Percentiles rank a stretch among this genome's conserved stretches.
Conservation (phyloP, 2,113 vertebrate genomes). For the Plecturocebus donacophilus region DNA sequence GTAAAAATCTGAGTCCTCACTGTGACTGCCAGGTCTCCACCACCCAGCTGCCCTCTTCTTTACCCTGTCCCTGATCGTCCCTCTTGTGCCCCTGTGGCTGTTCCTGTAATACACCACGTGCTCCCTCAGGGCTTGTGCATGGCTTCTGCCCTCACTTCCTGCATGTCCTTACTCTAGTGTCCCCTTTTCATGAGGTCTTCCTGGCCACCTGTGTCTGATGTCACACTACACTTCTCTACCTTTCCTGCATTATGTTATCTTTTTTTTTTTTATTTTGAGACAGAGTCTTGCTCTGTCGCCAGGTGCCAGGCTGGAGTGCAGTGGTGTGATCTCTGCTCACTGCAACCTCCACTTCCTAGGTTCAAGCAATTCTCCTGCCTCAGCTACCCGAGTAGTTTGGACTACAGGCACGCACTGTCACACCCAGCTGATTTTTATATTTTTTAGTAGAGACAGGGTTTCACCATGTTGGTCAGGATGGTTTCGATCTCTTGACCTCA, state of each 20-base stretch:
- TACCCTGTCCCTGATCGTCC: not conserved
- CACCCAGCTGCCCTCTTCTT: not conserved
- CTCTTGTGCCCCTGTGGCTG: accelerated
- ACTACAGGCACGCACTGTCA: too few species aligned
- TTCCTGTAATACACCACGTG: accelerated
- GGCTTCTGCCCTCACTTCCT: not conserved
- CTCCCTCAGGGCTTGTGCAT: not conserved
- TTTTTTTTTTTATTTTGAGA: not conserved
- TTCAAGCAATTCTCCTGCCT: too few species aligned
- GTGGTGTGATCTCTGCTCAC: too few species aligned
- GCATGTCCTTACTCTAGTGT: accelerated
- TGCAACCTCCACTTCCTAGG: too few species aligned
- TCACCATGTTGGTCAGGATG: too few species aligned
- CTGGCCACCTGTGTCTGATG: not conserved
- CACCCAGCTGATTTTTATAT: too few species aligned
- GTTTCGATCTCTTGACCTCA: too few species aligned
- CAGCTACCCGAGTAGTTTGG: too few species aligned
- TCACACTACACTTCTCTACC: accelerated
- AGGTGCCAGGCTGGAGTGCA: too few species aligned
- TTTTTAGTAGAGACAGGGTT: too few species aligned
- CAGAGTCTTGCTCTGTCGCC: too few species aligned
- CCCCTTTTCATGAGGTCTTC: not conserved
- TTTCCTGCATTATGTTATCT: not conserved
- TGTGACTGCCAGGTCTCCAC: accelerated
- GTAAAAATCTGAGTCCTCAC: not conserved